A percentile compares a stretch with the other conserved stretches of the same genome.
phyloP scores from a whole-genome alignment of 2,888 invertebrate genomes.

The Harpalus rufipes region DNA sequence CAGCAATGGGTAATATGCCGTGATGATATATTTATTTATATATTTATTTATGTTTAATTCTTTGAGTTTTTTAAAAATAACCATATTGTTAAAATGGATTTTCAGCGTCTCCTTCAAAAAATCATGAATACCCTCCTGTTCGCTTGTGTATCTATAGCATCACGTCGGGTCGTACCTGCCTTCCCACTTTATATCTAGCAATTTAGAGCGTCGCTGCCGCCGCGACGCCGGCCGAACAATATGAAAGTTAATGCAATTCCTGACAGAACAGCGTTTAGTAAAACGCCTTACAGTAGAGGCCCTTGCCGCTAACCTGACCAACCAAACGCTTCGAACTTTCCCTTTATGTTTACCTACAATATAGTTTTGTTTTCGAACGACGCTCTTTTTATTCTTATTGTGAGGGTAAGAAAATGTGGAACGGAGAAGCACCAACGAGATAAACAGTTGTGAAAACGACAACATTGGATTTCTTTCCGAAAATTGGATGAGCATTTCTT shows the following conservation, averaged over 20 bases:
- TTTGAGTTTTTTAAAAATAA: no score
- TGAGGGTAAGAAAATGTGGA: slow-evolving; percentile 19
- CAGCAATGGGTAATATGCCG: no score
- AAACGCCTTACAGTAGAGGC: slow-evolving; percentile 14
- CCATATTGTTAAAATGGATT: no score
- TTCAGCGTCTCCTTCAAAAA: no score
- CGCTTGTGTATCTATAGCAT: slow-evolving; percentile 4
- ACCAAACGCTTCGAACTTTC: slow-evolving; percentile 35
- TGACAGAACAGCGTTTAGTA: slow-evolving; percentile 51
- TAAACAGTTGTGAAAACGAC: slow-evolving; percentile 61
- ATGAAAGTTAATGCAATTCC: slow-evolving; percentile 58
- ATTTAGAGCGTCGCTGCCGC: slow-evolving; percentile 31
- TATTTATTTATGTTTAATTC: no score
- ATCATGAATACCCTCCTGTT: no score
- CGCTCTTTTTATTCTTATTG: slow-evolving; percentile 50
- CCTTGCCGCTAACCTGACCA: slow-evolving; percentile 1
- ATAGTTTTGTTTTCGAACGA: slow-evolving; percentile 45
- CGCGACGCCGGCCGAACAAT: slow-evolving; percentile 39
- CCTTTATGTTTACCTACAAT: slow-evolving; percentile 50
- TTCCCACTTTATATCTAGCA: slow-evolving; percentile 54
- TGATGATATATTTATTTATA: no score
- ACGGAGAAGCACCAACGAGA: slow-evolving; percentile 17
- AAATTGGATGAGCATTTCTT: slow-evolving; percentile 62
- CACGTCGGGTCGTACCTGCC: slow-evolving; percentile 19
- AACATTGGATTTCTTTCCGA: slow-evolving; percentile 60